Percentiles rank a stretch among this genome's conserved stretches.
Evolutionary conservation across 2,888 invertebrate genomes (phyloP).

Genomic region (Leucophora obtusa): DNA sequence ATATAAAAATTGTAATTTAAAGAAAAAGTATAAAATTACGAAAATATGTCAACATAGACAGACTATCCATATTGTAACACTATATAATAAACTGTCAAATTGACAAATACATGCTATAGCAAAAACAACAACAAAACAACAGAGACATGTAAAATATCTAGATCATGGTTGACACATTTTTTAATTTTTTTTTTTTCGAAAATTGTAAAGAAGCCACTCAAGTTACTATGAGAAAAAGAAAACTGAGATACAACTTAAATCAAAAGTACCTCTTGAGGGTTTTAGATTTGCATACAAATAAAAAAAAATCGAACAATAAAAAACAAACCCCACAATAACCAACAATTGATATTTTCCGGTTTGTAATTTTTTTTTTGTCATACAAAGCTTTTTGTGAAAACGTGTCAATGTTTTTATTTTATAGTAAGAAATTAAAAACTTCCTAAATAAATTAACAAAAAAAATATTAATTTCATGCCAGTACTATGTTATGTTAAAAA

Average conservation of each 20-base stretch:
- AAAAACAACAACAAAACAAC: slow-evolving; percentile 12
- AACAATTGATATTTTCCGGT: slow-evolving; percentile 64
- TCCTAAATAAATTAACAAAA: background rate
- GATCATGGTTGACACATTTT: slow-evolving; percentile 58
- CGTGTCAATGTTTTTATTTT: slow-evolving; percentile 37
- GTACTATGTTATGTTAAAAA: background rate
- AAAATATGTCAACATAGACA: slow-evolving; percentile 42
- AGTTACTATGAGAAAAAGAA: slow-evolving; percentile 58
- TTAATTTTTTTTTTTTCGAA: slow-evolving; percentile 8
- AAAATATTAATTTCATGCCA: slow-evolving; percentile 31
- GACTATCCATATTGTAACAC: background rate
- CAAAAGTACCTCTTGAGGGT: slow-evolving; percentile 47
- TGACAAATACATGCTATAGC: slow-evolving; percentile 35
- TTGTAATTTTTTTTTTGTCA: slow-evolving; percentile 8
- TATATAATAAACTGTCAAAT: slow-evolving; percentile 43
- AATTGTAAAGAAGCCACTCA: slow-evolving; percentile 60
- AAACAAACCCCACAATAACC: slow-evolving; percentile 32
- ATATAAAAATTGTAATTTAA: slow-evolving; percentile 37
- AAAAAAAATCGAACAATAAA: slow-evolving; percentile 14
- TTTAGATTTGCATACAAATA: slow-evolving; percentile 42
- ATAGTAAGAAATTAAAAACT: slow-evolving; percentile 12
- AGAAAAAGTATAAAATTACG: slow-evolving; percentile 56
- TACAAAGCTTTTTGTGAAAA: slow-evolving; percentile 19
- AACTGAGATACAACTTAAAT: slow-evolving; percentile 46
- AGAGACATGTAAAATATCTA: slow-evolving; percentile 52